Base-by-base conservation (phyloP, 2,888 invertebrate species). In the Andrena camellia region DNA sequence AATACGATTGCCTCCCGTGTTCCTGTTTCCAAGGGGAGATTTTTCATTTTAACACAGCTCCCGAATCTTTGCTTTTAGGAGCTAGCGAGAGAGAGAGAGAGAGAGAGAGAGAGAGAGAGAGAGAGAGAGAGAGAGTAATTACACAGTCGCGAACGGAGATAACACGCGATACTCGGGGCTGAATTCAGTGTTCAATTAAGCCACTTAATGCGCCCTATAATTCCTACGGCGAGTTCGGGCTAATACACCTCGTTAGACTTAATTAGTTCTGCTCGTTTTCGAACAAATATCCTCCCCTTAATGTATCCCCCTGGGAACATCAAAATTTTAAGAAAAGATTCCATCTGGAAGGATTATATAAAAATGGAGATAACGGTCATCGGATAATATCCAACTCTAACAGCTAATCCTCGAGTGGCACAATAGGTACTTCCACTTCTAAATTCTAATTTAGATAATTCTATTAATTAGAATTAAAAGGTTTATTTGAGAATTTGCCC, bases 151-250 rank as follows among this genome's bases (percentile, higher is more conserved):
- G 35, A 71, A 63, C 29, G 76, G 26, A 35, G 69, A 79, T 79
- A 79, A 78, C 63, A 52, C 52, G 42, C 68, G 76, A 76, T 64
- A 77, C 54, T 81, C 63, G 1, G 17, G 26, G 33, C 3, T 63
- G 66, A 81, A 81, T 68, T 60, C 63, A 35, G 63, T 62, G 73
- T 85, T 85, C 81, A 85, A 85, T 85, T 81, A 85, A 85, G 80
- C 50, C 54, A 64, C 71, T 85, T 62, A 71, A 77, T 81, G 63
- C 64, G 26, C 26, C 26, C 70, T 33, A 70, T 74, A 81, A 68
- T 70, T 68, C 29, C 73, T 59, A 76, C 35, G 59, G 42, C 35
- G 17, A 57, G 59, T 76, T 70, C 7, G 23, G 31, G 70, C 78
- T 52, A 77, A 76, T 76, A 42, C 42, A 80, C 70, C 77, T 77